These are phyloP conservation scores for Hydractinia symbiolongicarpus DNA, from an alignment of 30 jellyfish, hydroid and myxozoan genomes.

Conservation along the genomic window DNA sequence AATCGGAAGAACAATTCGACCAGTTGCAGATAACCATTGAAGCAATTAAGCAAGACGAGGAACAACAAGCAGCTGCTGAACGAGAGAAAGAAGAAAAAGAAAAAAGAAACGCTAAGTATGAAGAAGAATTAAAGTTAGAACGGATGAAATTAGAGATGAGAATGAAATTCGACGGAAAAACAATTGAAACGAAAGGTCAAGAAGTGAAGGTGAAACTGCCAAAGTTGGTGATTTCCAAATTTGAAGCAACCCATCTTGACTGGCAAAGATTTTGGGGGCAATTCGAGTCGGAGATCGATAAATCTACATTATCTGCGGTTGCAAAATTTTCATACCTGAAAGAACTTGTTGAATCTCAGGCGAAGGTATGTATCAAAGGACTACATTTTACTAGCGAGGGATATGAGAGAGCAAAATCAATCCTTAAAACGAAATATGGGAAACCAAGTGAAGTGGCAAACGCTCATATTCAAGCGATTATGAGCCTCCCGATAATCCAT, in stretches of 20 bases:
- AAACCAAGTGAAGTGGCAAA: constrained; percentile 51
- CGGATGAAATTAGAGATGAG: constrained; percentile 10
- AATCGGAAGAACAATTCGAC: too few relatives aligned
- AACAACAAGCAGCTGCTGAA: constrained; percentile 11
- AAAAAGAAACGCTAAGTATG: constrained; percentile 5
- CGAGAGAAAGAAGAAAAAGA: constrained; percentile 3
- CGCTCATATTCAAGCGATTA: constrained; percentile 51
- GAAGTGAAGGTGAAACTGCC: constrained; percentile 44
- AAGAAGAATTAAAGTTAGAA: not conserved
- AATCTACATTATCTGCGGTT: constrained; percentile 19
- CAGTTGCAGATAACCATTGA: not conserved
- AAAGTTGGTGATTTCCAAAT: constrained; percentile 30
- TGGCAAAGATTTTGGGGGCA: constrained; percentile 34
- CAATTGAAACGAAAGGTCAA: not conserved
- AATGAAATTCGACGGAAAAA: constrained; percentile 4
- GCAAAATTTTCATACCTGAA: constrained; percentile 42
- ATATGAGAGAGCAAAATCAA: constrained; percentile 58
- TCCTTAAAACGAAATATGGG: constrained; percentile 45
- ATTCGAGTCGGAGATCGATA: constrained; percentile 42
- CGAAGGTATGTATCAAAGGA: constrained; percentile 30
- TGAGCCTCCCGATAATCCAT: constrained; percentile 40
- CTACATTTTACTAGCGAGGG: constrained; percentile 61
- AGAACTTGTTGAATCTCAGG: constrained; percentile 22
- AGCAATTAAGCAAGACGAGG: not conserved
- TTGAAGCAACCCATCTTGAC: constrained; percentile 28